Percentiles rank a stretch among this genome's conserved stretches.
Evolutionary conservation across 2,888 invertebrate species (phyloP).

Genomic region (Latheticus oryzae): DNA sequence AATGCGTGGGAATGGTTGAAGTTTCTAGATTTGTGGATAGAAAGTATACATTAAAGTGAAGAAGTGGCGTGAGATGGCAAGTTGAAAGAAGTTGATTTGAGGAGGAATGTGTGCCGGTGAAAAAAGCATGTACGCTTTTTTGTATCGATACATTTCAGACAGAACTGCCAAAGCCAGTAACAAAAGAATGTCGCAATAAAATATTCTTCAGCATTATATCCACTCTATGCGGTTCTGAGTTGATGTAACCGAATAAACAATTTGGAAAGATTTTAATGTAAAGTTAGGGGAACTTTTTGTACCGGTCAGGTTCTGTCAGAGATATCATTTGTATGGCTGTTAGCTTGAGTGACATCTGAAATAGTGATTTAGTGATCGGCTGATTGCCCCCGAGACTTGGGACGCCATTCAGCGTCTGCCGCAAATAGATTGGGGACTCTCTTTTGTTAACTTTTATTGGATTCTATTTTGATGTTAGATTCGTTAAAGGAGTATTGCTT

Average conservation of each 20-base stretch:
- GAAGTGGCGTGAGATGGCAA: constrained; percentile 1
- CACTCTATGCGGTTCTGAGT: neutral
- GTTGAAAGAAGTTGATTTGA: constrained; percentile 10
- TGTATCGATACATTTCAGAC: constrained; percentile 22
- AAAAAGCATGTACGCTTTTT: constrained; percentile 8
- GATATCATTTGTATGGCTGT: constrained; percentile 51
- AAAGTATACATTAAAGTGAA: constrained; percentile 4
- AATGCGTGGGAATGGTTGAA: too few relatives aligned
- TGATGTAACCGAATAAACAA: constrained; percentile 21
- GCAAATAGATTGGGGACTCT: constrained; percentile 53
- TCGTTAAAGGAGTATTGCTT: constrained; percentile 48
- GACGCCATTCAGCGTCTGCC: constrained; percentile 52
- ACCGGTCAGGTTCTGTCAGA: constrained; percentile 39
- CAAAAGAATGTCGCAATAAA: constrained; percentile 30
- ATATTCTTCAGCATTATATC: constrained; percentile 18
- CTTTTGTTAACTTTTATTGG: constrained; percentile 57
- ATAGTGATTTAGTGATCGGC: constrained; percentile 55
- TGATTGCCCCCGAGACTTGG: constrained; percentile 52
- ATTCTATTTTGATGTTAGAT: constrained; percentile 53
- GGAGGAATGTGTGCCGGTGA: constrained; percentile 7
- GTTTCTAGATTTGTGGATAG: too few relatives aligned
- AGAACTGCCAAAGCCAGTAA: constrained; percentile 20
- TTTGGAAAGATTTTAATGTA: constrained; percentile 18
- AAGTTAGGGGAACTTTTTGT: constrained; percentile 41
- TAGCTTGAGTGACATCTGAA: constrained; percentile 54